Base-by-base conservation (phyloP, 1,140 invertebrate genomes). In the Neelides sp. region DNA sequence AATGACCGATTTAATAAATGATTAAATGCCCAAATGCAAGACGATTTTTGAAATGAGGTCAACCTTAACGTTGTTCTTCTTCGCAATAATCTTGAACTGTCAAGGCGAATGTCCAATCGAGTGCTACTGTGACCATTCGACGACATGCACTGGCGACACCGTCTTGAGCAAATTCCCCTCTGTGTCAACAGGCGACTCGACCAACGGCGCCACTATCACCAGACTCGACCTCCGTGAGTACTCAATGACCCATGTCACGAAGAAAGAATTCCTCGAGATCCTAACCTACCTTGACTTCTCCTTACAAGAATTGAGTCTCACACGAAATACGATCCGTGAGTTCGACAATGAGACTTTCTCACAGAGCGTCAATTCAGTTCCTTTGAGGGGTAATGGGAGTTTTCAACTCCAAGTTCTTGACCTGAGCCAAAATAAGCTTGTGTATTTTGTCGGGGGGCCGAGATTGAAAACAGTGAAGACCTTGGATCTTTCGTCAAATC, bases 401-500 rank as follows among this genome's bases (percentile, higher is more conserved):
- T 48, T 30, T 20, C 23, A 37, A 50, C 39, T 22, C 48, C 26
- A 28, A 48, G 39, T 50, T n/a, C 45, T 55, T 15, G 57, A 58
- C 47, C 43, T 54, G 52, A 58, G 57, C 48, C 40, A 49, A 20
- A 58, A 58, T 48, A 50, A 47, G 27, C 40, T 58, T 42, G 41
- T 20, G 36, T 52, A 55, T 43, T 58, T 58, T 49, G 48, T 49
- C 19, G 52, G 49, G 34, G 52, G 51, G 23, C 23, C 19, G 8
- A 36, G 35, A 13, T 53, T 72, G 10, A n/a, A 45, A 10, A 53
- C 60, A 15, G 55, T 74, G 17, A 56, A 61, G 20, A 64, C 65
- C 41, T 61, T 75, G n/a, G 66, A 70, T 42, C 58, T 75, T 17
- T 67, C 67, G 4, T 61, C 64, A 17, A 74, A 73, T 58, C 58